These are phyloP conservation scores for Cynocephalus volans DNA, from an alignment of 2,113 vertebrate genomes.

Conservation along the genomic window DNA sequence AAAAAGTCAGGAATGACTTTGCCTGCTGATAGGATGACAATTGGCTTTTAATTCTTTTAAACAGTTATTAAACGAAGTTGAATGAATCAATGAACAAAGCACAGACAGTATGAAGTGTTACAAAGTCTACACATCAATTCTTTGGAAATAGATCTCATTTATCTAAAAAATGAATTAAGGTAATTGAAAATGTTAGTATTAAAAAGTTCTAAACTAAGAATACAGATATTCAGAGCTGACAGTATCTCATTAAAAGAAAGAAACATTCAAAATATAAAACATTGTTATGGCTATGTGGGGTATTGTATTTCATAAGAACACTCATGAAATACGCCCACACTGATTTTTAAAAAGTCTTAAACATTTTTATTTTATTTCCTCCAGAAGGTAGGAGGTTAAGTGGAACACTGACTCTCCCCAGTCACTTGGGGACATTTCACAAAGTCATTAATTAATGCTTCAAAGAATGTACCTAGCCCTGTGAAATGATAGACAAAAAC, in stretches of 20 bases:
- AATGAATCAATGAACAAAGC: neutral
- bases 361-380: constrained; percentile 1
- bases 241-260: neutral
- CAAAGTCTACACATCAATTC: neutral
- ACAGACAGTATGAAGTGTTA: neutral
- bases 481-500: neutral
- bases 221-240: neutral
- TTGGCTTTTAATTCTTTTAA: neutral
- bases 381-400: neutral
- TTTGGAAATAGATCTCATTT: neutral
- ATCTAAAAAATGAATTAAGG: neutral
- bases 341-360: neutral
- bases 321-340: neutral
- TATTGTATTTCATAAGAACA: neutral
- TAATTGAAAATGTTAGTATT: neutral
- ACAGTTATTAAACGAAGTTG: neutral
- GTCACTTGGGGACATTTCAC: neutral
- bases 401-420: neutral
- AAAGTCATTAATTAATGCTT: neutral
- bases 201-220: neutral
- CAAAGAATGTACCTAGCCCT: neutral
- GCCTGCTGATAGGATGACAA: neutral
- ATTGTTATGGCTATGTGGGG: neutral
- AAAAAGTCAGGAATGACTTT: neutral
- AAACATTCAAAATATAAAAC: constrained; percentile 39